Evolutionary conservation across 2,888 invertebrate species (phyloP).

Genomic region (Zygaena filipendulae): DNA sequence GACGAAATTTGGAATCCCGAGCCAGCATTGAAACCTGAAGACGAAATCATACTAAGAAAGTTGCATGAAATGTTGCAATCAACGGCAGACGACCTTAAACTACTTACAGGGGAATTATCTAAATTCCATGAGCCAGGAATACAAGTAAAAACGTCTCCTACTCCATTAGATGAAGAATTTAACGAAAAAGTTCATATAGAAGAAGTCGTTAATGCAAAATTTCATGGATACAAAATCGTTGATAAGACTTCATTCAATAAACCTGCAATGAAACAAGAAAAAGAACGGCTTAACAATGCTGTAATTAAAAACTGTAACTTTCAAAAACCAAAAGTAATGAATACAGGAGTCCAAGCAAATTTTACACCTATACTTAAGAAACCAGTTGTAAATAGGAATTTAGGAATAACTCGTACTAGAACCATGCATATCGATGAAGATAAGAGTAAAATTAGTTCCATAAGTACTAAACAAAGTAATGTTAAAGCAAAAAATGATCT

Average conservation of each 20-base stretch:
- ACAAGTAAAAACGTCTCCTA: constrained; percentile 38
- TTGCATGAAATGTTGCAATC: constrained; percentile 59
- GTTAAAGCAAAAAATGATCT: constrained; percentile 24
- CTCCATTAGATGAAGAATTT: constrained; percentile 55
- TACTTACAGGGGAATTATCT: constrained; percentile 48
- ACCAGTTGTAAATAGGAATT: constrained; percentile 25
- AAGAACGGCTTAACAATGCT: constrained; percentile 6
- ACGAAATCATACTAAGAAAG: constrained; percentile 50
- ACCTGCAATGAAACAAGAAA: constrained; percentile 19
- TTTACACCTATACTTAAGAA: constrained; percentile 21
- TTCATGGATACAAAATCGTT: constrained; percentile 47
- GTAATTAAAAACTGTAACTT: constrained; percentile 12
- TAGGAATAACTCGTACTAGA: constrained; percentile 37
- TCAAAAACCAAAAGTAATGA: constrained; percentile 21
- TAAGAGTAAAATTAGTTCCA: constrained; percentile 19
- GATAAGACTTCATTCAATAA: constrained; percentile 21
- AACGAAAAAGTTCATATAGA: constrained; percentile 59
- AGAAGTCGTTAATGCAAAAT: constrained; percentile 60
- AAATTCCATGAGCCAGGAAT: constrained; percentile 41
- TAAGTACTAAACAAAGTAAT: constrained; percentile 26
- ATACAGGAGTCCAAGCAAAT: constrained; percentile 27
- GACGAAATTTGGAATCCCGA: constrained; percentile 54
- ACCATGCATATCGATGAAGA: constrained; percentile 38
- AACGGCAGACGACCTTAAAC: constrained; percentile 55
- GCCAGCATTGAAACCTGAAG: constrained; percentile 52